These are phyloP conservation scores for Onthophagus sagittarius DNA, from an alignment of 2,888 invertebrate genomes.

Conservation along the genomic window DNA sequence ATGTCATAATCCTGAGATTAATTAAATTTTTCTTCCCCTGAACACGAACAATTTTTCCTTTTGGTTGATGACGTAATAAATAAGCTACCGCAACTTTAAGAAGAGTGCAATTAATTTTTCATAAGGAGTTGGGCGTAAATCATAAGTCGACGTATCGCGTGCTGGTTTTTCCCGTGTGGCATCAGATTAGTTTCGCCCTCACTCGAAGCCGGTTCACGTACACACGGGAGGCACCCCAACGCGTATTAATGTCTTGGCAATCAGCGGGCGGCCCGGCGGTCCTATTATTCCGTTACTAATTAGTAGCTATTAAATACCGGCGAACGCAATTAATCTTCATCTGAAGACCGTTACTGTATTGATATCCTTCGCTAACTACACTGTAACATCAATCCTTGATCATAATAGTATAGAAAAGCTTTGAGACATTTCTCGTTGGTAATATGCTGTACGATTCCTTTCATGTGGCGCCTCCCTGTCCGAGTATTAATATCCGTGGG, in stretches of 20 bases:
- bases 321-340: slow-evolving; percentile 9
- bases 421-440: background rate
- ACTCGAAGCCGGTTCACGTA: slow-evolving; percentile 5
- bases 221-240: slow-evolving; percentile 17
- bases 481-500: slow-evolving; percentile 30
- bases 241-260: slow-evolving; percentile 26
- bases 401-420: background rate
- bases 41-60: background rate
- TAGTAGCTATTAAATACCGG: slow-evolving; percentile 8
- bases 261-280: slow-evolving; percentile 22
- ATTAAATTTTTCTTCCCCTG: background rate
- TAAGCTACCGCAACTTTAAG: background rate
- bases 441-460: slow-evolving; percentile 17
- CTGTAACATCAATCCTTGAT: too few species aligned
- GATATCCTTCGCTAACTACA: background rate
- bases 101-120: background rate
- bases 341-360: background rate
- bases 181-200: slow-evolving; percentile 12
- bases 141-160: slow-evolving; percentile 8
- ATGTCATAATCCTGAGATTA: background rate
- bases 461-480: slow-evolving; percentile 26
- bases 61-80: background rate
- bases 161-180: background rate
- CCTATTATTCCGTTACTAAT: slow-evolving; percentile 12
- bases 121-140: background rate